phyloP scores from a whole-genome alignment of 1,140 invertebrate genomes.

The Leguminivora glycinivorella region DNA sequence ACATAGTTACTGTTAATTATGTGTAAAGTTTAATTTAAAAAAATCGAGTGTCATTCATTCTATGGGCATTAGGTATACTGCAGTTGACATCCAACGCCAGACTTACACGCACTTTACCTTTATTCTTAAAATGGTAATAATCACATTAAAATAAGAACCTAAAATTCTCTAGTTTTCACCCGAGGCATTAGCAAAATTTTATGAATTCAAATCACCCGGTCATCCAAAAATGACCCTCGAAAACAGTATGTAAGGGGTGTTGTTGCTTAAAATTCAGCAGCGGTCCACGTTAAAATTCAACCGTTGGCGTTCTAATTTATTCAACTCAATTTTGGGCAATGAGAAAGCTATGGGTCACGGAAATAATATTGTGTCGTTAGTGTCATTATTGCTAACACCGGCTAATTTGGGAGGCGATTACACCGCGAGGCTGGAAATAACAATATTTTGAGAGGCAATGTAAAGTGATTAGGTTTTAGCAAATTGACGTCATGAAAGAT shows the following conservation, averaged over 20 bases:
- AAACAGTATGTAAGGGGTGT: not conserved
- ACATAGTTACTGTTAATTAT: too few species aligned
- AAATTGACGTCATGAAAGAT: too few species aligned
- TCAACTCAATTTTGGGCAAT: constrained; percentile 14
- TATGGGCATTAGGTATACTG: too few species aligned
- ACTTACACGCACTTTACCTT: too few species aligned
- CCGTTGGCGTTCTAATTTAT: constrained; percentile 4
- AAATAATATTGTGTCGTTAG: constrained; percentile 8
- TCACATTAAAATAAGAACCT: too few species aligned
- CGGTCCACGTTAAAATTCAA: not conserved
- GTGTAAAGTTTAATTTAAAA: too few species aligned
- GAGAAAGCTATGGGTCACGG: constrained; percentile 11
- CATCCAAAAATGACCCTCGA: constrained; percentile 2
- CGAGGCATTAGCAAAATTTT: constrained; percentile 3
- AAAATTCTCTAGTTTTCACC: not conserved
- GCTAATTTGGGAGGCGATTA: not conserved
- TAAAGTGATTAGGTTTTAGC: too few species aligned
- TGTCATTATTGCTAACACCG: not conserved
- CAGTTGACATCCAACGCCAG: too few species aligned
- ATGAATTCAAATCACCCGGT: constrained; percentile 2
- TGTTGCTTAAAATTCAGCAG: constrained; percentile 3
- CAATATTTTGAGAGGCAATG: not conserved
- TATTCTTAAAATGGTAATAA: too few species aligned
- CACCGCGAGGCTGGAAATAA: not conserved
- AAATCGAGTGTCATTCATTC: too few species aligned